Evolutionary conservation across 2,113 vertebrate genomes (phyloP), one percentile per base, ranked within the genome.

Genomic region (Argyrosomus japonicus): DNA sequence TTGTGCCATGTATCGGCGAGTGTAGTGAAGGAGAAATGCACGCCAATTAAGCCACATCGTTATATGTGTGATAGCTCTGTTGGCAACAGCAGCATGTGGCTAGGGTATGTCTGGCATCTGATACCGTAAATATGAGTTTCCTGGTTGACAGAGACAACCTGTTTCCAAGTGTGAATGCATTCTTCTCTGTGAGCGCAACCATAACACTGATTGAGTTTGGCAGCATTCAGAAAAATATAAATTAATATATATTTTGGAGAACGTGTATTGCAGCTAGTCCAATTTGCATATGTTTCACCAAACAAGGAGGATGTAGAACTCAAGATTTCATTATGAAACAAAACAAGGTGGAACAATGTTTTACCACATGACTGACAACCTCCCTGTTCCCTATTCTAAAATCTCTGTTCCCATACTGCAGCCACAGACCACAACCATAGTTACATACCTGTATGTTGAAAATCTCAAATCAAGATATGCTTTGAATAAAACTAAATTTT

Each of bases 1-100:
- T 68, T 51, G 71, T 17, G 79, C 69, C 77, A 75, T 77, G 78
- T 69, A 73, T 75, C 70, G 18, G 40, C 69, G 69, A 45, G 87
- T 56, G 73, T 53, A 53, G 86, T 73, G 53, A 50, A 69, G 73
- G 71, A 29, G 57, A 83, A 76, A 86, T 79, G 70, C 67, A 65
- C 0, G 61, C 79, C 74, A 91, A 93, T 90, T 86, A 88, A 81
- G 79, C 76, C 65, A 75, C 79, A 81, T 77, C 27, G 32, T 71
- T 77, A 12, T 48, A 64, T 48, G 83, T 81, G 81, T 70, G 74
- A 91, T 73, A 57, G 47, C 81, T 67, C 64, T 74, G 75, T 77
- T 88, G 81, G 84, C 87, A 82, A 61, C 71, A 43, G 79, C 64
- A 18, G 63, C 23, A 50, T 64, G 68, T 57, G 58, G 74, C 78